Evolutionary conservation across 2,888 invertebrate genomes (phyloP).

Genomic region (Melanchra persicariae): DNA sequence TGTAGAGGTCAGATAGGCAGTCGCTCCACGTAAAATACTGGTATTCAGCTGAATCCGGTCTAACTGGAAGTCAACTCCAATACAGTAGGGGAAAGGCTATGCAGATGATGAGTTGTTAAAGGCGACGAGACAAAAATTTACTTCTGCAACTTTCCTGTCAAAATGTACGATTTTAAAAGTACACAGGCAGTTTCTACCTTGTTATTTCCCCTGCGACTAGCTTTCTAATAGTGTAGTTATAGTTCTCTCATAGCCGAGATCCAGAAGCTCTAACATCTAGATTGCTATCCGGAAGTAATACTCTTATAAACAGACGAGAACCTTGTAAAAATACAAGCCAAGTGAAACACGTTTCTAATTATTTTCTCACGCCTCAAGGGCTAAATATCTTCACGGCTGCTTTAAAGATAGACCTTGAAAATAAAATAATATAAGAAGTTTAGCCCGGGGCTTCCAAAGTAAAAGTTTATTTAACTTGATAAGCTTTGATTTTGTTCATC

Average conservation of each 20-base stretch:
- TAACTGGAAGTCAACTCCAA: too few relatives aligned
- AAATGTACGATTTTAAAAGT: not conserved
- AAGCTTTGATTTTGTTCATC: constrained; percentile 45
- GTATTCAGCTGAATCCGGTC: too few relatives aligned
- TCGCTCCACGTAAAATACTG: too few relatives aligned
- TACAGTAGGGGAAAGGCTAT: too few relatives aligned
- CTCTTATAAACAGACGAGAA: not conserved
- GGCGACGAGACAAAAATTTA: too few relatives aligned
- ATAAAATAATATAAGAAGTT: constrained; percentile 34
- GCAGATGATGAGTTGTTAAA: too few relatives aligned
- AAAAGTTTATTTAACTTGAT: constrained; percentile 32
- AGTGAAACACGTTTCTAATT: constrained; percentile 20
- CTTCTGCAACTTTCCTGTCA: not conserved
- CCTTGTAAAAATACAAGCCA: constrained; percentile 16
- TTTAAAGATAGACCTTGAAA: constrained; percentile 17
- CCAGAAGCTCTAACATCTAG: not conserved
- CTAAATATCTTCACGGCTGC: constrained; percentile 31
- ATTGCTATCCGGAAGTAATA: constrained; percentile 8
- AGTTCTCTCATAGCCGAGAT: not conserved
- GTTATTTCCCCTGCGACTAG: not conserved
- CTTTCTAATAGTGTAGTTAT: not conserved
- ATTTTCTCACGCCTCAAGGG: not conserved
- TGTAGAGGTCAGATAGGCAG: too few relatives aligned
- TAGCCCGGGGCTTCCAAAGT: constrained; percentile 17
- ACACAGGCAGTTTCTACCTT: not conserved